Percentiles rank a stretch among this genome's conserved stretches.
phyloP scores from a whole-genome alignment of 2,888 invertebrate genomes.

The Diarsia brunnea region DNA sequence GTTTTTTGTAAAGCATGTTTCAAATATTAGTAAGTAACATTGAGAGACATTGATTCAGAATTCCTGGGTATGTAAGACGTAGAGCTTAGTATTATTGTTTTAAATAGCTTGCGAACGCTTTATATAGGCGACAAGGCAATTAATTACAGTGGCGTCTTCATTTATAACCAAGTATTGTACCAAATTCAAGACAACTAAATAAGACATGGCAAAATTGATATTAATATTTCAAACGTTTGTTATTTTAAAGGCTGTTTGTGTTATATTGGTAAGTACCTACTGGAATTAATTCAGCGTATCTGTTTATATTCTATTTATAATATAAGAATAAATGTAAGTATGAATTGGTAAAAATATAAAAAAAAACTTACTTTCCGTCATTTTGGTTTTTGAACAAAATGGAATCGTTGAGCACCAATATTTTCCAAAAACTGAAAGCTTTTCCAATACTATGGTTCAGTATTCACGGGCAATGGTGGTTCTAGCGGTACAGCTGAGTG shows the following conservation, averaged over 20 bases:
- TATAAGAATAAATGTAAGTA: neutral
- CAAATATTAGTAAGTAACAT: constrained; percentile 11
- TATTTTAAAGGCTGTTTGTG: constrained; percentile 27
- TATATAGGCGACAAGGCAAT: constrained; percentile 41
- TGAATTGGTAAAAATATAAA: constrained; percentile 1
- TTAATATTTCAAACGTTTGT: constrained; percentile 46
- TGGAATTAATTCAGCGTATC: neutral
- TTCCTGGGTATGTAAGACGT: neutral
- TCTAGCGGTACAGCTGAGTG: constrained; percentile 56
- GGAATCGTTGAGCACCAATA: constrained; percentile 27
- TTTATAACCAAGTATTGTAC: constrained; percentile 46
- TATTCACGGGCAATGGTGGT: constrained; percentile 55
- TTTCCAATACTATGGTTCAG: constrained; percentile 22
- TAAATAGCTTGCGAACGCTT: constrained; percentile 19
- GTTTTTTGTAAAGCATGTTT: neutral
- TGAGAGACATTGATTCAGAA: constrained; percentile 24
- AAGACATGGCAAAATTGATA: constrained; percentile 29
- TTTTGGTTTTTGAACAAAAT: constrained; percentile 35
- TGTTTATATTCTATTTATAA: neutral
- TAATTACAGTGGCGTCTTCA: constrained; percentile 47
- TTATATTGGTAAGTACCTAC: neutral
- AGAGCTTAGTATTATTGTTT: constrained; percentile 30
- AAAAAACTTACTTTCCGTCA: constrained; percentile 61
- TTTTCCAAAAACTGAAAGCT: constrained; percentile 17
- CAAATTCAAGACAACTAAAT: constrained; percentile 38